These are phyloP conservation scores for Oreocharis arfaki DNA, from an alignment of 2,113 vertebrate species.

Conservation along the genomic window DNA sequence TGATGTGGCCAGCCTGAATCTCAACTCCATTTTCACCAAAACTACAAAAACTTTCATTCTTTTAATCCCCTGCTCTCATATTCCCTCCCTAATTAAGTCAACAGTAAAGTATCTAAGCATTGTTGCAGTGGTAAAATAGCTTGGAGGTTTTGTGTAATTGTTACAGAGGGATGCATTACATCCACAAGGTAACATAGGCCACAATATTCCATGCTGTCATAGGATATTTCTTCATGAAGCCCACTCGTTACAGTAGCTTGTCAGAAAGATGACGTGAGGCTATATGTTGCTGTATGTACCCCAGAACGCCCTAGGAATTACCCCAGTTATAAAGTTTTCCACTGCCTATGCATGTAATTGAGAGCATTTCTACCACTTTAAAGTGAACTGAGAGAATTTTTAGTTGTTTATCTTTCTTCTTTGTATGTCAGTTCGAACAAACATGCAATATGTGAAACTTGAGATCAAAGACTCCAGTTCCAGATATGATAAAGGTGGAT, in stretches of 20 bases:
- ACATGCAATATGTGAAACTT: neutral
- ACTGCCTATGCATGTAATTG: neutral
- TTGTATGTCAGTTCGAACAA: neutral
- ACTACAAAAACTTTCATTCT: neutral
- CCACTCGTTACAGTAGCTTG: neutral
- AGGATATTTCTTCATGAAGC: neutral
- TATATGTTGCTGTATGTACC: neutral
- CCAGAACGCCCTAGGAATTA: neutral
- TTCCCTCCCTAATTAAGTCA: neutral
- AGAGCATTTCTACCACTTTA: neutral
- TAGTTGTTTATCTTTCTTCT: neutral
- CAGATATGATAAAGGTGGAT: neutral
- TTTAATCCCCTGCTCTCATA: neutral
- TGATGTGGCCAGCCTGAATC: neutral
- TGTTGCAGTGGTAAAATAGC: neutral
- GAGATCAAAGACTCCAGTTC: constrained; percentile 11
- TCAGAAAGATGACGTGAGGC: neutral
- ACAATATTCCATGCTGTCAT: neutral
- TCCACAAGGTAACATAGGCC: neutral
- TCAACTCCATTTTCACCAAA: neutral
- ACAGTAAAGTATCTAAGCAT: neutral
- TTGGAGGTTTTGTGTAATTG: neutral
- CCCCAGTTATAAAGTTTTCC: neutral
- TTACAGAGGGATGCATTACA: neutral
- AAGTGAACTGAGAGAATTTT: neutral